Conservation (phyloP, 30 jellyfish, hydroid and myxozoan species). For the Aurelia sp. region DNA sequence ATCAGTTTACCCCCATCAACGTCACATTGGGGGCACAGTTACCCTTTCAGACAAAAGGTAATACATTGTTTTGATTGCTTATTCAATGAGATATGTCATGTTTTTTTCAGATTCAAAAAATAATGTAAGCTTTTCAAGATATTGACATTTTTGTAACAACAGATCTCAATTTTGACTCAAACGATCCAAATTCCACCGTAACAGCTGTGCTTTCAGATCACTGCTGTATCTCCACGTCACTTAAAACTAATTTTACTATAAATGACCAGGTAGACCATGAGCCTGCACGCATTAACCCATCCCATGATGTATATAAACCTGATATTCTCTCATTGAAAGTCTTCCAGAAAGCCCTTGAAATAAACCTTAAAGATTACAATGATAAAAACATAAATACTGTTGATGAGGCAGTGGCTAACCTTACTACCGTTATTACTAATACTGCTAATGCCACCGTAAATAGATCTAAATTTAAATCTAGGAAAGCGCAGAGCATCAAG, state of each 20-base stretch:
- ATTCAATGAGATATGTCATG: no score
- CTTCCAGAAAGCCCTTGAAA: background rate
- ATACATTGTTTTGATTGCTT: no score
- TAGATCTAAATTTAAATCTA: background rate
- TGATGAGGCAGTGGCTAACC: background rate
- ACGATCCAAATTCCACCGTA: no score
- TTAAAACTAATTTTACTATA: background rate
- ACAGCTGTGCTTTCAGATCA: no score
- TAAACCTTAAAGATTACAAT: background rate
- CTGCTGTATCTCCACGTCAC: background rate
- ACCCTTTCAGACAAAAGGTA: no score
- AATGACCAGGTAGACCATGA: background rate
- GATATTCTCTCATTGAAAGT: background rate
- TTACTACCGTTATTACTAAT: background rate
- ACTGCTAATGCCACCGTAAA: background rate
- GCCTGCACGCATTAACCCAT: background rate
- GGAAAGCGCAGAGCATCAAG: background rate
- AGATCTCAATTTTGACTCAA: no score
- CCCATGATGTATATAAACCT: background rate
- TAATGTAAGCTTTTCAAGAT: no score
- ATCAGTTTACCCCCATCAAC: no score
- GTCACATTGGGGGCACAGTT: no score
- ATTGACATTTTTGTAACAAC: no score
- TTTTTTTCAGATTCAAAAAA: no score
- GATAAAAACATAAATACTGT: background rate